Base-by-base conservation (phyloP, 2,888 invertebrate species). In the Drosophila stalkeri region DNA sequence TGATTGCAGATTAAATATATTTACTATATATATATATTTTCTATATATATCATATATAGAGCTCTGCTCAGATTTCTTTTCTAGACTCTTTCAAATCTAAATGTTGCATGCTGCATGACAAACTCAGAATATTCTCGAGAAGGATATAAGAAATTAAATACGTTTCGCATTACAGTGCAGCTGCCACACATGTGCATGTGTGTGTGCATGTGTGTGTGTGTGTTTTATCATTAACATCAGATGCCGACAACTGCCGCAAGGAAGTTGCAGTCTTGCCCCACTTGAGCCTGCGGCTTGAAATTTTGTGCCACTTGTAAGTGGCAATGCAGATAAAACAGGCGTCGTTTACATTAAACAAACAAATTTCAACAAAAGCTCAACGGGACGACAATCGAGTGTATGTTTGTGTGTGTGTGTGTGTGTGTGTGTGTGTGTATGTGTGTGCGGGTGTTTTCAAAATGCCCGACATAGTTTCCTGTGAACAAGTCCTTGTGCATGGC, bases 401-500 rank as follows among this genome's bases (percentile, higher is more conserved):
- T 69, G 39, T 37, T 37, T 54, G 60, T 52, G 61, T 43, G 60
- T 20, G 70, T 44, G 12, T 14, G 56, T 18, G 56, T 43, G 61
- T 47, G 56, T 12, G 61, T 56, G 43, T 11, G 41, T 1, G n/a
- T 8, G 20, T 20, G 41, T n/a, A 2, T 18, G 60, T 44, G 62
- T 18, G 62, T 41, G 60, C 33, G 61, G 41, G 62, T 51, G 63
- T 49, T 43, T 51, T 63, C 62, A 59, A 62, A 68, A 68, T 68
- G 70, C 37, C 72, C 81, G 83, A 82, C 83, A 84, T 77, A 84
- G 83, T 84, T 86, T 83, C 74, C 82, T 82, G 81, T 77, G 56
- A 71, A 71, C 64, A 54, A 49, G 59, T 77, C 63, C 77, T 73
- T 43, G 52, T 41, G 33, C 5, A 20, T 8, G 27, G 6, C 27